These are phyloP conservation scores for Sepiola atlantica DNA, from an alignment of 2,888 invertebrate genomes.

Conservation along the genomic window DNA sequence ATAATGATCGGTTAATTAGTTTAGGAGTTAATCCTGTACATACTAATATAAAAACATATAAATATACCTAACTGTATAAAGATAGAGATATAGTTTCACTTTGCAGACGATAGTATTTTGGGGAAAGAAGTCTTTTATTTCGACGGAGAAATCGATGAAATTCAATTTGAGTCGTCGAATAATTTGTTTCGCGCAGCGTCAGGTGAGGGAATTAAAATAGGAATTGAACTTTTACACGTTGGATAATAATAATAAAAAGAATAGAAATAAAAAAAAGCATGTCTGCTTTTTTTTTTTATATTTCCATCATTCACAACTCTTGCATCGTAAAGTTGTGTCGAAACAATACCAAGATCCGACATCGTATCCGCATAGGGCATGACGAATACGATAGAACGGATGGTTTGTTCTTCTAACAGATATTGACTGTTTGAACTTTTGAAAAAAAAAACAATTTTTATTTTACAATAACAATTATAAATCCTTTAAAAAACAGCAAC, in stretches of 20 bases:
- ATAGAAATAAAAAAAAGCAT: background rate
- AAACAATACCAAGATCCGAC: background rate
- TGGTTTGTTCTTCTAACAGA: background rate
- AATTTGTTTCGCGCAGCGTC: background rate
- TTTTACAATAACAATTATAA: slow-evolving; percentile 19
- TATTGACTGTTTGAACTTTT: background rate
- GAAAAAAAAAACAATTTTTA: background rate
- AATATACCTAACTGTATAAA: no score
- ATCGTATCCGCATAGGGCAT: background rate
- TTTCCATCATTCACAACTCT: background rate
- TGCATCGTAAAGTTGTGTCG: background rate
- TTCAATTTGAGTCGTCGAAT: background rate
- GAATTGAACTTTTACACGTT: background rate
- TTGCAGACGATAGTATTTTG: background rate
- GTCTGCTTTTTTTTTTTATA: background rate
- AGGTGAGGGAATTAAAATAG: background rate
- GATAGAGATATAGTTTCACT: background rate
- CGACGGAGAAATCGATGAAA: background rate
- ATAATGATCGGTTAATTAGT: no score
- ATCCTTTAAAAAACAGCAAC: background rate
- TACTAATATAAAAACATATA: no score
- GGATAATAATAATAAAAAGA: background rate
- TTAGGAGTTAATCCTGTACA: no score
- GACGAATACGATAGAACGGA: background rate
- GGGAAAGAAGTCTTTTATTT: background rate